Base-by-base conservation (phyloP, 2,797 vertebrate genomes). In the Schizopygopsis pylzovi region DNA sequence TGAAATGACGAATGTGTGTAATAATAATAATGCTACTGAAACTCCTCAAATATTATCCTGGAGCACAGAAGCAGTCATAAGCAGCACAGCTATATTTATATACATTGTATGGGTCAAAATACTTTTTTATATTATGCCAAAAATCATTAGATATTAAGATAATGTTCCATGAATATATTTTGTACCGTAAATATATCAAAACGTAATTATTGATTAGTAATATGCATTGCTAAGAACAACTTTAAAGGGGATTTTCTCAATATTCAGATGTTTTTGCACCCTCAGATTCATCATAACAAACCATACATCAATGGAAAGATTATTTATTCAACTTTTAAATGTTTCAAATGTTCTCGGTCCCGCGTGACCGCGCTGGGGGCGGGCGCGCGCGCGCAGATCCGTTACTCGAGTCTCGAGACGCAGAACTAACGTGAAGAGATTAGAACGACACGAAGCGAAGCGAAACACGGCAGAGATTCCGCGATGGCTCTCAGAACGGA, bases 331-430 rank as follows among this genome's bases (percentile, higher is more conserved):
- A 1, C 54, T 10, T 56, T 56, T 20, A 56, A 3, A 10, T 22
- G 33, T 33, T 33, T 33, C 33, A 33, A 4, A 1, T 59, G 61
- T 25, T 15, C 11, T 15, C 41, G 71, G 28, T 59, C 16, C 11
- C 33, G 72, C 79, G 84, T 65, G 63, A 65, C 6, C 39, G 61
- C 68, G 67, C 45, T 0, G 56, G 43, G 79, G 81, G 76, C 61
- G 84, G 61, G 84, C 37, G 54, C 52, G 84, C 37, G 54, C 52
- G 76, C 76, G 76, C 77, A 39, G 49, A 52, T 85, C 89, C 84
- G 88, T 83, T 89, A 87, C 47, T 82, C 75, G 41, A 43, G 41
- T 47, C 13, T 8, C 78, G 37, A 54, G 4, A 39, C 16, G 20
- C 52, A 56, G 59, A 59, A 25, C 20, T 22, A n/a, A 72, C 41